phyloP scores from a whole-genome alignment of 2,888 invertebrate species.

The Drymonia ruficornis region DNA sequence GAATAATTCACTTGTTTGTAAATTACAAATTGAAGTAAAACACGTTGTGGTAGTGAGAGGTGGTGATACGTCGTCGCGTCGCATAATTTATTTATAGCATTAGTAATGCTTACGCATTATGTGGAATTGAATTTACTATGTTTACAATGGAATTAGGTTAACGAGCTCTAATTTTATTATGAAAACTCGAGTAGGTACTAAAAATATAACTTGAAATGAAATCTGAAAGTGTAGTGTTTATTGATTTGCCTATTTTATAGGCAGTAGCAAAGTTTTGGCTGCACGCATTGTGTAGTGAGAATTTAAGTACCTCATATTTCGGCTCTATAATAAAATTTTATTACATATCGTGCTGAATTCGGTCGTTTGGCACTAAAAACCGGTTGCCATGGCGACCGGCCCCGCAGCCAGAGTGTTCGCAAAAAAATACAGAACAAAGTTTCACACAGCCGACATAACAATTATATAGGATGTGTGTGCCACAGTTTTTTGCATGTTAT shows the following conservation, averaged over 20 bases:
- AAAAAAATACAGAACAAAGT: slow-evolving; percentile 48
- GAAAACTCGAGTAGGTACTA: background rate
- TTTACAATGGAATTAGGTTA: slow-evolving; percentile 6
- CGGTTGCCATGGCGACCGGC: slow-evolving; percentile 20
- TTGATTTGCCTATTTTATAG: too few relatives aligned
- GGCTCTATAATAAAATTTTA: slow-evolving; percentile 20
- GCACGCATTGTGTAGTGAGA: slow-evolving; percentile 9
- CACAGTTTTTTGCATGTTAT: slow-evolving; percentile 62
- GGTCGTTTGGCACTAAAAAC: slow-evolving; percentile 34
- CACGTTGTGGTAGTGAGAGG: background rate
- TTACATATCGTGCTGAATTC: slow-evolving; percentile 14
- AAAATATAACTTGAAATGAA: too few relatives aligned
- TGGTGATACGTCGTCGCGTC: background rate
- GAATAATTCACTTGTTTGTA: background rate
- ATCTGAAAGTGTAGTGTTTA: too few relatives aligned
- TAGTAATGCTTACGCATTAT: slow-evolving; percentile 16
- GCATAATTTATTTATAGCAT: slow-evolving; percentile 17
- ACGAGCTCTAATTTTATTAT: slow-evolving; percentile 7
- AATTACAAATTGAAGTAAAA: background rate
- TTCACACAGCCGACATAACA: slow-evolving; percentile 62
- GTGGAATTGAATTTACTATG: slow-evolving; percentile 16
- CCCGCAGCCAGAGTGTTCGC: slow-evolving; percentile 17
- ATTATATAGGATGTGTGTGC: slow-evolving; percentile 53
- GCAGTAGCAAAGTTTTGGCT: too few relatives aligned
- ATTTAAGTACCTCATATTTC: slow-evolving; percentile 9